Percentiles rank a stretch among this genome's conserved stretches.
These are phyloP conservation scores for Brevipalpus yothersi DNA, from an alignment of 1,140 invertebrate species.

Conservation along the genomic window DNA sequence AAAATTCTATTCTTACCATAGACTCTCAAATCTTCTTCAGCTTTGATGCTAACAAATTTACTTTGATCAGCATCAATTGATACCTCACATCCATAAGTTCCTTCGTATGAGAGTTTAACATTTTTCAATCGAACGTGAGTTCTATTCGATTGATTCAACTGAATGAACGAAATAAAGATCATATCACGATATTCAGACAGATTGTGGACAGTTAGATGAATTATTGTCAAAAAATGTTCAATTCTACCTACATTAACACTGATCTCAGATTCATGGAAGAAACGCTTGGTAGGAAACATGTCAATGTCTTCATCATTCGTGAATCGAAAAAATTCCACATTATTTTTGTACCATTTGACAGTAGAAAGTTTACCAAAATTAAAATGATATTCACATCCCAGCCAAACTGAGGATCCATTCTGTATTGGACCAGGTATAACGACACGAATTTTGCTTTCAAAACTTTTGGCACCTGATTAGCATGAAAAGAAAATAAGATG, in stretches of 20 bases:
- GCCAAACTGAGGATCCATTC: slow-evolving; percentile 11
- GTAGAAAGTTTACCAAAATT: slow-evolving; percentile 17
- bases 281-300: slow-evolving; percentile 2
- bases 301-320: slow-evolving; percentile 1
- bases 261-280: slow-evolving; percentile 6
- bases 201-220: background rate
- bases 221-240: background rate
- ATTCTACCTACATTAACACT: slow-evolving; percentile 12
- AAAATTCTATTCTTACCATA: background rate
- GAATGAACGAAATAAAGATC: background rate
- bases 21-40: background rate
- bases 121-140: slow-evolving; percentile 10
- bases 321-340: slow-evolving; percentile 13
- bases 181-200: background rate
- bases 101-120: slow-evolving; percentile 11
- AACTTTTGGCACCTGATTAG: background rate
- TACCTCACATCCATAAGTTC: slow-evolving; percentile 16
- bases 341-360: slow-evolving; percentile 18
- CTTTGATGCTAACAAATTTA: background rate
- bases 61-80: slow-evolving; percentile 7
- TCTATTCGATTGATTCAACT: slow-evolving; percentile 11
- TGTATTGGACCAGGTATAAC: slow-evolving; percentile 8
- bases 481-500: background rate
- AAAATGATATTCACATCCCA: slow-evolving; percentile 19
- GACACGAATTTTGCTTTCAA: background rate